These are phyloP conservation scores for Phengaris arion DNA, from an alignment of 2,888 invertebrate genomes.

Conservation along the genomic window DNA sequence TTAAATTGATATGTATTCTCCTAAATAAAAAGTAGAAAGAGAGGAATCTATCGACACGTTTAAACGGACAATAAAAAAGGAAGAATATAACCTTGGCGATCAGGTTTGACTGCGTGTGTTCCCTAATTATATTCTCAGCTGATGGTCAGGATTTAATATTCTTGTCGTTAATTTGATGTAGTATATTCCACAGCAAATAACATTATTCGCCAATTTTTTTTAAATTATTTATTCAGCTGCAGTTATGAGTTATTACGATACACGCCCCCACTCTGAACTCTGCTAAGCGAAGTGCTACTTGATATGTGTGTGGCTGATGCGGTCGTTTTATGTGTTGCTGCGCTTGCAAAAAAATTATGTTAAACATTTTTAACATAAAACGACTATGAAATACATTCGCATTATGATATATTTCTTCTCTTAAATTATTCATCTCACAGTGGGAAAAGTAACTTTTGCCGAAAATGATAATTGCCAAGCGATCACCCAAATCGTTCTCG, in stretches of 20 bases:
- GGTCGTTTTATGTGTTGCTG: not conserved
- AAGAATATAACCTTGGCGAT: not conserved
- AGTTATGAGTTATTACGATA: not conserved
- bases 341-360: not conserved
- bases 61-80: not conserved
- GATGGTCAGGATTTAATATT: too few species aligned
- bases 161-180: not conserved
- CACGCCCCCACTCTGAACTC: slow-evolving; percentile 1
- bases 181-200: not conserved
- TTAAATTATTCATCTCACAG: not conserved
- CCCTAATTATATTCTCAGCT: not conserved
- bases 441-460: not conserved
- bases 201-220: not conserved
- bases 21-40: not conserved
- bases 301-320: slow-evolving; percentile 4
- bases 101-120: not conserved
- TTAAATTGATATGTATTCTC: not conserved
- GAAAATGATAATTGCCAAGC: not conserved
- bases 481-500: not conserved
- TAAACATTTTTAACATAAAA: too few species aligned
- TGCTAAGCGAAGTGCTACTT: slow-evolving; percentile 1
- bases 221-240: not conserved
- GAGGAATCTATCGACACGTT: not conserved
- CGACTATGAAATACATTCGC: too few species aligned
- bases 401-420: too few species aligned